Evolutionary conservation across 1,140 invertebrate genomes (phyloP), one percentile per base, ranked within the genome.

Genomic region (Bombus huntii): DNA sequence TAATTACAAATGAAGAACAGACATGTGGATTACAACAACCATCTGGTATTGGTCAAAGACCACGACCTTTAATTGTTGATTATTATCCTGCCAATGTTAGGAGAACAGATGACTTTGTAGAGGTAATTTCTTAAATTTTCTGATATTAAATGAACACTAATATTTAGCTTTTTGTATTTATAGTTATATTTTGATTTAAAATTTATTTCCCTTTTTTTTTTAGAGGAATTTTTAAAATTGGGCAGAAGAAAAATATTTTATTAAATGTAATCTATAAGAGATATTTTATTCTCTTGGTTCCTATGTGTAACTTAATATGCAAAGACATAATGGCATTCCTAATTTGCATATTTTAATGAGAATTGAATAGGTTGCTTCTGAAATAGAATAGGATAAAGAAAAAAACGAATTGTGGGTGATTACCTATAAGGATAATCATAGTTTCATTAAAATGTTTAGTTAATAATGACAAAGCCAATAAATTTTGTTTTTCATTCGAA

Each of bases 31-130:
- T 98, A 2, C 96, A 96, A 82, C 97, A 98, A 91, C 97, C 97
- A 1, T 93, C 96, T 70, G 97, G 97, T 3, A 97, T 98, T 82
- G 98, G 98, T 1, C 97, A 98, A 93, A 95, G 97, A 88, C 97
- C 98, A 3, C 96, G 97, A 89, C 97, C 97, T 8, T 93, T 97
- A 59, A 95, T 96, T 1, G 92, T 96, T 25, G 96, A 97, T 89
- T 95, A 93, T 88, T 95, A 95, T 92, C 94, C 94, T n/a, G 93
- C 92, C 3, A 94, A 94, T 88, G 87, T 92, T 22, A 93, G 93
- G 87, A 91, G 92, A 72, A 62, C 88, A 28, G 95, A 95, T 12
- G 94, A 95, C 57, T 90, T 90, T 77, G 91, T 90, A 76, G 89
- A 93, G 47, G 91, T 93, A 89, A 83, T 90, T 25, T 65, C 53